Base-by-base conservation (phyloP, 2,888 invertebrate species). In the Lobophora halterata region DNA sequence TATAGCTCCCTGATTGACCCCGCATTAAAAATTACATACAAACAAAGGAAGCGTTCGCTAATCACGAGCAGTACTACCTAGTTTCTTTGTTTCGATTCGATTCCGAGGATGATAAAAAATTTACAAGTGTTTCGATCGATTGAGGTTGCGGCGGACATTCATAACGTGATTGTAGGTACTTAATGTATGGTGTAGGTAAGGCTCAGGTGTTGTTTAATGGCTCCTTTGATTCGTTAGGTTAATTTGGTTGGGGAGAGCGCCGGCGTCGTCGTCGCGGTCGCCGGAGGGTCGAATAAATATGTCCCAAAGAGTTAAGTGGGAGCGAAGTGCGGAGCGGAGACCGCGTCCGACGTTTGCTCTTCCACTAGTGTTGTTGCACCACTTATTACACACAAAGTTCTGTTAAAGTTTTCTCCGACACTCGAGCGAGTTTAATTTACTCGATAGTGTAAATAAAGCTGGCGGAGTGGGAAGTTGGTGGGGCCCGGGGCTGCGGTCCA, bases 371-470 rank as follows among this genome's bases (percentile, higher is more conserved):
- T 87, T 86, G 87, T 87, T 88, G 86, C 87, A 86, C 87, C 86
- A 88, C 88, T 88, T 88, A 88, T 88, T 88, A 88, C 87, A 85
- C 82, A 85, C 85, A 81, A 88, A 87, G 86, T 87, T 87, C 85
- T 71, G 82, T 76, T 79, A 83, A 87, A 87, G 86, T 87, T 87
- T 85, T 72, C 80, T 77, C 82, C 79, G 72, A 77, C 85, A 79
- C 85, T 85, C 82, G 78, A 77, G 86, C 67, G 83, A 87, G 88
- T 87, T 88, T 88, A 88, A 88, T 88, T 88, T 88, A 88, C 83
- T 81, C 83, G 83, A 87, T 88, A 86, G 88, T 87, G 87, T 88
- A 88, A 88, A 88, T 88, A 88, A 88, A 87, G 82, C 83, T 79
- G 79, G 79, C 64, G 78, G 73, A 80, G 78, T 77, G 80, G 76